phyloP scores from a whole-genome alignment of 2,888 invertebrate species.

The Epirrhoe tristata region DNA sequence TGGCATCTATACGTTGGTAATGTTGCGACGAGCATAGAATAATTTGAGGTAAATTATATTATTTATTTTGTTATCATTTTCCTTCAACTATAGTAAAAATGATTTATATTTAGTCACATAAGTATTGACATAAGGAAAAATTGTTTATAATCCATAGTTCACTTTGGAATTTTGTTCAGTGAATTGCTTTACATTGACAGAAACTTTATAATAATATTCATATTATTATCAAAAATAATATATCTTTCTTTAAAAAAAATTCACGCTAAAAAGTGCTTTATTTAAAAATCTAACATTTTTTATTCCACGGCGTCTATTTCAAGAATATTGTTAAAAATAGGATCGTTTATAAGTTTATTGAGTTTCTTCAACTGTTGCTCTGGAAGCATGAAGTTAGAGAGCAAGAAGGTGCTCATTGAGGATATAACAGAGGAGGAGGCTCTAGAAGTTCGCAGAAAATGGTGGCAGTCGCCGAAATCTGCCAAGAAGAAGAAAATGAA shows the following conservation, averaged over 20 bases:
- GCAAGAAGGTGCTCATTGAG: slow-evolving; percentile 54
- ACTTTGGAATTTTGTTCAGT: no score
- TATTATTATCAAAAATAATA: no score
- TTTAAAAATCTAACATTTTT: no score
- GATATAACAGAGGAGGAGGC: slow-evolving; percentile 64
- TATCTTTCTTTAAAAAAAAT: no score
- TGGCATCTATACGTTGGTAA: no score
- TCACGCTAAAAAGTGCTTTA: no score
- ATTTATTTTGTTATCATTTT: slow-evolving; percentile 6
- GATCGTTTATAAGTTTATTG: neutral
- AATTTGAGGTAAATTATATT: slow-evolving; percentile 6
- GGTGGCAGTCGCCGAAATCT: slow-evolving; percentile 74
- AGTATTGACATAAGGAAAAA: no score
- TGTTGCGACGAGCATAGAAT: neutral
- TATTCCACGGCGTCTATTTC: no score
- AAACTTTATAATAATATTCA: no score
- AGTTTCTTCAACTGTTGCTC: slow-evolving; percentile 11
- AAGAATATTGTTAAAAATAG: slow-evolving; percentile 3
- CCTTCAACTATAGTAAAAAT: neutral
- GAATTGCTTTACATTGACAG: no score
- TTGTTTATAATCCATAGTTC: no score
- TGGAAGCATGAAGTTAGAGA: slow-evolving; percentile 21
- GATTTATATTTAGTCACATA: slow-evolving; percentile 1
- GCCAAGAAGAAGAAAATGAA: slow-evolving; percentile 58
- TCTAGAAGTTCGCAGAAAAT: slow-evolving; percentile 63